phyloP scores from a whole-genome alignment of 2,888 invertebrate genomes.

The Azorinus chamasolen region DNA sequence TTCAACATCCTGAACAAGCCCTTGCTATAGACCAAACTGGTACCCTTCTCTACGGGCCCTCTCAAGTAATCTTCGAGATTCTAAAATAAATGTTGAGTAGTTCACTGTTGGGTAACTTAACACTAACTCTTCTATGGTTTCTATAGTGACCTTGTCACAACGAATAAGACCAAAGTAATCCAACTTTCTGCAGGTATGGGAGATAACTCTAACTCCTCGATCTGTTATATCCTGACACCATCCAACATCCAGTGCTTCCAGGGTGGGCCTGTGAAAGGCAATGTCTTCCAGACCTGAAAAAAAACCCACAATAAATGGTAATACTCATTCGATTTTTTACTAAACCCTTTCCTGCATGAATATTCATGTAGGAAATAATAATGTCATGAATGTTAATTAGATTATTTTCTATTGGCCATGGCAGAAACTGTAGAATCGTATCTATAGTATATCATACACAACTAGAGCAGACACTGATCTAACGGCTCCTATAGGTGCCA shows the following conservation, averaged over 20 bases:
- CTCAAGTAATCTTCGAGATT: slow-evolving; percentile 74
- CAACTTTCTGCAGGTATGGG: slow-evolving; percentile 69
- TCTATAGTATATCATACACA: too few relatives aligned
- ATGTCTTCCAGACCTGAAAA: slow-evolving; percentile 70
- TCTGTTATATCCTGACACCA: slow-evolving; percentile 80
- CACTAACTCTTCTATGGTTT: slow-evolving; percentile 72
- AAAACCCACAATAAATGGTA: too few relatives aligned
- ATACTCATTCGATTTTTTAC: too few relatives aligned
- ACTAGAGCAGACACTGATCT: too few relatives aligned
- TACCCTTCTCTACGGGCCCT: slow-evolving; percentile 66
- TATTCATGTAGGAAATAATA: too few relatives aligned
- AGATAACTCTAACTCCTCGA: slow-evolving; percentile 71
- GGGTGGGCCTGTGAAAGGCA: slow-evolving; percentile 63
- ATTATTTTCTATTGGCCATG: too few relatives aligned
- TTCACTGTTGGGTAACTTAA: slow-evolving; percentile 72
- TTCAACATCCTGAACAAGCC: too few relatives aligned
- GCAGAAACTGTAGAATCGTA: too few relatives aligned
- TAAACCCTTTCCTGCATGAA: too few relatives aligned
- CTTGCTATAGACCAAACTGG: slow-evolving; percentile 36
- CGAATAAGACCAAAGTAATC: slow-evolving; percentile 79
- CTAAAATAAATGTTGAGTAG: slow-evolving; percentile 80
- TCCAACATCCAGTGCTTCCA: slow-evolving; percentile 79
- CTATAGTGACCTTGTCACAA: slow-evolving; percentile 77
- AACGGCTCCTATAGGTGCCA: too few relatives aligned
- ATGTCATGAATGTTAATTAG: too few relatives aligned